Evolutionary conservation across 2,797 vertebrate species (phyloP), one percentile per base, ranked within the genome.

Genomic region (Decapterus maruadsi): DNA sequence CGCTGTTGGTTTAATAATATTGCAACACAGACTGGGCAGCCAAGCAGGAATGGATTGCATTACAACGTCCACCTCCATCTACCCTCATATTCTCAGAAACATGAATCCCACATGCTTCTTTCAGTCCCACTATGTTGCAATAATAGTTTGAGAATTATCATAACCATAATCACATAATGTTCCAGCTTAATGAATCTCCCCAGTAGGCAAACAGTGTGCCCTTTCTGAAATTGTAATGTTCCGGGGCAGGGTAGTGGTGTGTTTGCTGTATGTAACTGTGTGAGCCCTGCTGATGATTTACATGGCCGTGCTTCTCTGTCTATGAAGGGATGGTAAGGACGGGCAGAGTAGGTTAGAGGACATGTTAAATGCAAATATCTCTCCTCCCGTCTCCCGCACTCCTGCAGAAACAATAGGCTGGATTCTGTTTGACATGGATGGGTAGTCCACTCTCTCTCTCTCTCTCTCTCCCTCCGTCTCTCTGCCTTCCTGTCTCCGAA

Each of bases 391-490:
- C 76, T 75, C 51, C 58, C 31, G 56, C n/a, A 26, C 76, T 72
- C 76, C 42, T 62, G 77, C 76, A 79, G 80, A 86, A 77, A 90
- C 84, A 89, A 87, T 80, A 51, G 80, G 68, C 73, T 55, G 65
- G 64, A 69, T 85, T 90, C 81, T 90, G 81, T 88, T 89, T 92
- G 89, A 92, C 89, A 90, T 83, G 91, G 89, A 87, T 72, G 81
- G 87, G 76, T 56, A 31, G 78, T 65, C 11, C 34, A 0, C 72
- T 56, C 64, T 51, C 61, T 16, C 73, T 74, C 70, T 66, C 53
- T 72, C 62, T 73, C 65, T 59, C 29, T 0, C 72, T 58, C 64
- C 43, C 61, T 16, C 72, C 72, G 68, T 66, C 51, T 72, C 62
- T 71, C 68, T 59, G 60, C 26, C 63, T 75, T 66, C 64, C 31